Base-by-base conservation (phyloP, 2,888 invertebrate species). In the Orchestes rusci region DNA sequence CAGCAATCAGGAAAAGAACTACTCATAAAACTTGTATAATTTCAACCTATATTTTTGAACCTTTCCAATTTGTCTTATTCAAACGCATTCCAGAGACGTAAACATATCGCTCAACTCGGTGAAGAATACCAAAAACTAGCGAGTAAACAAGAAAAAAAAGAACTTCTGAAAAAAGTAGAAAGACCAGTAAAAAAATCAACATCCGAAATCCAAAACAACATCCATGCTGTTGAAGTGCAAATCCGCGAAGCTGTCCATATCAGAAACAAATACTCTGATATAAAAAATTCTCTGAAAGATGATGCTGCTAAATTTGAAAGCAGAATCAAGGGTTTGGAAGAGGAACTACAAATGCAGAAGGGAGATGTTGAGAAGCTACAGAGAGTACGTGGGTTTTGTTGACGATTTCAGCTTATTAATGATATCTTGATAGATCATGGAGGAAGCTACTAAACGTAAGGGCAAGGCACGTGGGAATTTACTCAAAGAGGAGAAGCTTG, bases 161-260 rank as follows among this genome's bases (percentile, higher is more conserved):
- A 66, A 28, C 57, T 66, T 7, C 59, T 63, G 23, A 61, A 59
- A 34, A 71, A 66, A 55, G 61, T 66, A 15, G 70, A 71, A 45
- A 62, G 74, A 38, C 79, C 80, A n/a, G 71, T 80, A 5, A 31
- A 31, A 8, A 31, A 31, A 81, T 70, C 76, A 16, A 75, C 77
- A 1, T 76, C 81, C 3, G 79, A 80, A 54, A 66, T 89, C 53
- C 88, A 88, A 66, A 89, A 89, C 61, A 82, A 83, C 62, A 82
- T 89, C 46, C 86, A 89, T 60, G 80, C 83, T 48, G 79, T 86
- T 1, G 76, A 84, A 41, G 82, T 89, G 20, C 86, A 88, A 69
- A 82, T 84, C 73, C 80, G 84, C 60, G 88, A 89, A 66, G 86
- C 87, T 0, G 80, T 83, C 56, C 77, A 87, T 52, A 79, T 88